Evolutionary conservation across 2,797 vertebrate genomes (phyloP), one percentile per base, ranked within the genome.

Genomic region (Fundulus diaphanus): DNA sequence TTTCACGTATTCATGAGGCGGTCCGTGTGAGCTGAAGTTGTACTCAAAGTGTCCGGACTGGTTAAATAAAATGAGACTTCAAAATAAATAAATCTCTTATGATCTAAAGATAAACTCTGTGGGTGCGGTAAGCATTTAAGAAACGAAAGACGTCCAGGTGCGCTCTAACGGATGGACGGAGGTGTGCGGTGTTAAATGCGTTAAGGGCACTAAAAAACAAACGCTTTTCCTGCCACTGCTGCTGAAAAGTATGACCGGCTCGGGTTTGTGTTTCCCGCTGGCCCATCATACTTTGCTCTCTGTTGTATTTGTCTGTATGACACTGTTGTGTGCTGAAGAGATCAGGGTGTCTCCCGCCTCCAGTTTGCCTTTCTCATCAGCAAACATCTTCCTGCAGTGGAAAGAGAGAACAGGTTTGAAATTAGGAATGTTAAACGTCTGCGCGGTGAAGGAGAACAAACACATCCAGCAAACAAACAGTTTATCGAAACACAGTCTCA

Each of bases 231-330:
- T 49, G 74, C 85, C 7, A 67, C 69, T 92, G 93, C 90, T 94
- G 81, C 90, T 92, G 94, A 94, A 94, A 83, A 95, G 94, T 94
- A 94, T 93, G 63, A 93, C 93, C 92, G 92, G 91, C 90, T 91
- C 2, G 91, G 76, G 75, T 70, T 42, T 83, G 82, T 84, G 42
- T 80, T 90, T 86, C 68, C 83, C 74, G 61, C 71, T 66, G 70
- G 68, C 93, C 90, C 94, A 95, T 99, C 97, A 98, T 93, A 97
- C 97, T 96, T 97, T 98, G 94, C 96, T 98, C 91, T 97, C 96
- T 0, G 90, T 92, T 82, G 92, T 88, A 74, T 96, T 96, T 95
- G 96, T 97, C 92, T 97, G 97, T 94, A 94, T 95, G 94, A 97
- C 92, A 87, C 96, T 96, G 44, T 96, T 98, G 92, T 96, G 96